Conservation (phyloP, 2,888 invertebrate species). For the Seira musarum region DNA sequence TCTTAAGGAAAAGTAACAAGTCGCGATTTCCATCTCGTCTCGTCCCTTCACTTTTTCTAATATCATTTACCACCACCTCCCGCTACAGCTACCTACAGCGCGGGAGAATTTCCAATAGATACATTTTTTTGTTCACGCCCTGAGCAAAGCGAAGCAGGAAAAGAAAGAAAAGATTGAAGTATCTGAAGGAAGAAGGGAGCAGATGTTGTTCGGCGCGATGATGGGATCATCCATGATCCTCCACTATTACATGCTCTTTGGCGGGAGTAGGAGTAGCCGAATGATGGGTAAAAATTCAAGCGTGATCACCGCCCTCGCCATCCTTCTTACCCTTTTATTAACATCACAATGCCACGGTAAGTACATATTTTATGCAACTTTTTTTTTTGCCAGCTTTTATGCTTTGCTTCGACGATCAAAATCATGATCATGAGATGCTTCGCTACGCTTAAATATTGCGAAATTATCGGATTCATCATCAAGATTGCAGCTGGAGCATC, state of each 20-base stretch:
- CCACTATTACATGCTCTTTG: conserved; percentile 51
- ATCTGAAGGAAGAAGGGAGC: conserved; percentile 12
- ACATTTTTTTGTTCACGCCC: neutral
- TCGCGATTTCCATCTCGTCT: conserved; percentile 4
- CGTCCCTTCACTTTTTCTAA: too few relatives aligned
- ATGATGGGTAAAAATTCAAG: conserved; percentile 64
- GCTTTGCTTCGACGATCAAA: too few relatives aligned
- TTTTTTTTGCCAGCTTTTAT: neutral
- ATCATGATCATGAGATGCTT: too few relatives aligned
- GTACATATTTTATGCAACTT: conserved; percentile 25
- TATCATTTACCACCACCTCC: too few relatives aligned
- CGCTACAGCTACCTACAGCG: too few relatives aligned
- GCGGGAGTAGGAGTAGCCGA: conserved; percentile 30
- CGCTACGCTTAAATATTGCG: neutral
- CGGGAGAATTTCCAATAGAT: neutral
- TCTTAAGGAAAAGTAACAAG: conserved; percentile 16
- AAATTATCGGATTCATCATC: conserved; percentile 13
- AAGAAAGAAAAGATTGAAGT: neutral
- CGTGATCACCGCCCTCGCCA: conserved; percentile 65
- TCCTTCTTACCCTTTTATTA: conserved; percentile 66
- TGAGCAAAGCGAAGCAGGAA: neutral
- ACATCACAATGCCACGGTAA: conserved; percentile 69
- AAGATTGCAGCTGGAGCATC: neutral
- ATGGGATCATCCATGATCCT: conserved; percentile 68
- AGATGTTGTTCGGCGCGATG: conserved; percentile 64